phyloP scores from a whole-genome alignment of 2,113 vertebrate genomes.

The Capreolus pygargus region DNA sequence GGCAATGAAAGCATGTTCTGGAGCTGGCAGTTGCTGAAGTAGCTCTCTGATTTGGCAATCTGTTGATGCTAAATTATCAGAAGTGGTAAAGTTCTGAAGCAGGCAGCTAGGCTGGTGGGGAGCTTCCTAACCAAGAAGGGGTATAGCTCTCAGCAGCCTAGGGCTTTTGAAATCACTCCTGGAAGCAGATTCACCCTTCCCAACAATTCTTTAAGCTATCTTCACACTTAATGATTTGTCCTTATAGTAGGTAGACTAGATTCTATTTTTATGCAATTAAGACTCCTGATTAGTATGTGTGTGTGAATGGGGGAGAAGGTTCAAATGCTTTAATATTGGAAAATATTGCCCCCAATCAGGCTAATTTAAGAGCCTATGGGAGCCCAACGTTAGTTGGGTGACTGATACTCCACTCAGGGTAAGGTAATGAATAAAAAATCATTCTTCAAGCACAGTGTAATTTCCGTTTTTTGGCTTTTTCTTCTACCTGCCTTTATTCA shows the following conservation, averaged over 20 bases:
- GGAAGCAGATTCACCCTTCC: neutral
- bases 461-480: neutral
- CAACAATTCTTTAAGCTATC: neutral
- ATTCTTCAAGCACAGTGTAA: neutral
- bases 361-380: neutral
- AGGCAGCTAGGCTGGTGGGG: neutral
- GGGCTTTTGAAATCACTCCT: neutral
- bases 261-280: neutral
- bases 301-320: neutral
- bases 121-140: neutral
- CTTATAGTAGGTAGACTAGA: neutral
- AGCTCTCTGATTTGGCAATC: neutral
- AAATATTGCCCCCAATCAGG: neutral
- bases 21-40: neutral
- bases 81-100: neutral
- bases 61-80: neutral
- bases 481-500: neutral
- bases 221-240: neutral
- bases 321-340: conserved; percentile 14
- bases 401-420: neutral
- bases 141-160: neutral
- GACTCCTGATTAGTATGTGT: neutral
- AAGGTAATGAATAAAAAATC: neutral
- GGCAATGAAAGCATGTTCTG: neutral
- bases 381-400: neutral